Evolutionary conservation across 2,888 invertebrate genomes (phyloP).

Genomic region (Agriopis leucophaearia): DNA sequence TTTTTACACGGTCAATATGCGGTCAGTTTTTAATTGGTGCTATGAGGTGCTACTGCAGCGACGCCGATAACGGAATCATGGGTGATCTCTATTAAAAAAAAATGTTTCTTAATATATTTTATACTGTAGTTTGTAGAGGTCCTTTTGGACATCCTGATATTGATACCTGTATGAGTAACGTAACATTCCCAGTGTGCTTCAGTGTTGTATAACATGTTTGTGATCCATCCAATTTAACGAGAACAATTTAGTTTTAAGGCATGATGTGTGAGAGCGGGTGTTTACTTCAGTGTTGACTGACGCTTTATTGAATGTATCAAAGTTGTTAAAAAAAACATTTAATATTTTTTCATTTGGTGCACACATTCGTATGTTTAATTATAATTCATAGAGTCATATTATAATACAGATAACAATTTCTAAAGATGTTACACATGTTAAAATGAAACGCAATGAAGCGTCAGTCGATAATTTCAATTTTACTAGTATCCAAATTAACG

Average conservation of each 20-base stretch:
- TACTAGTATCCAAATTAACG: constrained; percentile 63
- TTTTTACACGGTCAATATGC: constrained; percentile 52
- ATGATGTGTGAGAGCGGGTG: constrained; percentile 77
- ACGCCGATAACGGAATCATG: constrained; percentile 66
- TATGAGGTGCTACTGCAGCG: constrained; percentile 73
- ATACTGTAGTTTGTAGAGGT: constrained; percentile 64
- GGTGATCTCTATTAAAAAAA: constrained; percentile 82
- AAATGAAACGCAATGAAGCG: constrained; percentile 54
- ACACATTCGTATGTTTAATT: neutral
- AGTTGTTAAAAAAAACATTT: constrained; percentile 9
- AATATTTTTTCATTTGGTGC: neutral
- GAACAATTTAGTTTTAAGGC: constrained; percentile 75
- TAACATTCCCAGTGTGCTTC: constrained; percentile 85
- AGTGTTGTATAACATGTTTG: constrained; percentile 84
- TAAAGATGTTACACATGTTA: constrained; percentile 19
- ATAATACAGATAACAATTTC: neutral
- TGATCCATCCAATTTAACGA: constrained; percentile 83
- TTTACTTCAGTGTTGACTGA: constrained; percentile 63
- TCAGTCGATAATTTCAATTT: constrained; percentile 66
- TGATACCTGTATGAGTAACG: constrained; percentile 84
- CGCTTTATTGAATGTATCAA: constrained; percentile 48
- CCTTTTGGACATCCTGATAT: constrained; percentile 68
- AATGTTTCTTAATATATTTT: constrained; percentile 80
- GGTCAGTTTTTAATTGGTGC: constrained; percentile 64
- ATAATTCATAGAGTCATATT: neutral